Evolutionary conservation across 2,113 vertebrate species (phyloP).

Genomic region (Thermophis baileyi): DNA sequence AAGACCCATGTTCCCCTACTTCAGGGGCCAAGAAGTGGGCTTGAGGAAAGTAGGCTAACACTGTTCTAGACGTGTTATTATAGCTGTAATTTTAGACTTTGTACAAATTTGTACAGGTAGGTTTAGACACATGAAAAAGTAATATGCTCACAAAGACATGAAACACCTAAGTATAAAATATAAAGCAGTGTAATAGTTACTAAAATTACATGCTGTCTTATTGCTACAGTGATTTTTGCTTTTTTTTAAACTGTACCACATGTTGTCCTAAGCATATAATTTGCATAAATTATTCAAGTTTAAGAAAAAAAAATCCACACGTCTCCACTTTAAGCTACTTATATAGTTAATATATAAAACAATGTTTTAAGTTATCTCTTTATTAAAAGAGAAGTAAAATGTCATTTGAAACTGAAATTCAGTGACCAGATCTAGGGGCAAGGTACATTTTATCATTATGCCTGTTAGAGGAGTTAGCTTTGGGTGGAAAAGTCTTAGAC

Average conservation of each 20-base stretch:
- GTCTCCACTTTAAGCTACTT: constrained; percentile 70
- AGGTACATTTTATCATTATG: constrained; percentile 43
- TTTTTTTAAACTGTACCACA: constrained; percentile 67
- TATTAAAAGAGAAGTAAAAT: constrained; percentile 68
- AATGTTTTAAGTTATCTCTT: constrained; percentile 60
- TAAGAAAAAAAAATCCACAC: constrained; percentile 65
- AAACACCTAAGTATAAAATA: constrained; percentile 66
- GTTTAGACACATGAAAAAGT: constrained; percentile 67
- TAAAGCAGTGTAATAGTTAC: constrained; percentile 65
- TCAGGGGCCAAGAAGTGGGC: constrained; percentile 40
- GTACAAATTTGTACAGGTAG: constrained; percentile 62
- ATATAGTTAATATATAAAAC: constrained; percentile 73
- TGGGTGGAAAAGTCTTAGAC: constrained; percentile 47
- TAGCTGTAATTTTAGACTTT: constrained; percentile 68
- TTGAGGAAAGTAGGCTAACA: constrained; percentile 70
- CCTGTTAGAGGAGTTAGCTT: constrained; percentile 40
- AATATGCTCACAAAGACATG: constrained; percentile 68
- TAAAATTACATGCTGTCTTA: constrained; percentile 69
- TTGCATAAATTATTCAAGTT: constrained; percentile 71
- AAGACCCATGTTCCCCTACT: constrained; percentile 48
- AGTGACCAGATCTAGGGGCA: constrained; percentile 63
- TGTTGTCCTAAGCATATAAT: constrained; percentile 72
- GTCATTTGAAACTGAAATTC: constrained; percentile 65
- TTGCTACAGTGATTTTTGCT: constrained; percentile 74
- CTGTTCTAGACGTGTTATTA: constrained; percentile 73